Percentiles rank a stretch among this genome's conserved stretches.
Conservation (phyloP, 2,797 vertebrate genomes). For the Lithobates pipiens region DNA sequence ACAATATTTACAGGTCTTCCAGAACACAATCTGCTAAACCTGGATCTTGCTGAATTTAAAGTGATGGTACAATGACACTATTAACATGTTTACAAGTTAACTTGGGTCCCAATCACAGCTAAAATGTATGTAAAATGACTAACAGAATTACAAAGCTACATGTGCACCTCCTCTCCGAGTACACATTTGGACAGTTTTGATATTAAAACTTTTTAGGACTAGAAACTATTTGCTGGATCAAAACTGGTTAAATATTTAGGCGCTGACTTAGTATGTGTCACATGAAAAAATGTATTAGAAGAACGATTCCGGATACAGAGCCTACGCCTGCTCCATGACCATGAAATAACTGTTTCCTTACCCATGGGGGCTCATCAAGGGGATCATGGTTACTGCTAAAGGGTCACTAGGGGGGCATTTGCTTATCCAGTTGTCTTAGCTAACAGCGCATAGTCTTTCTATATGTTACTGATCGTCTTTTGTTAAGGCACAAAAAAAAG, state of each 20-base stretch:
- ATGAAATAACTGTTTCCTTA: conserved; percentile 46
- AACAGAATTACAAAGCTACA: neutral
- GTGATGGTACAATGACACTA: neutral
- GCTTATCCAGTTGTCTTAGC: conserved; percentile 19
- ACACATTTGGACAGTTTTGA: neutral
- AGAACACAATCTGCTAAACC: neutral
- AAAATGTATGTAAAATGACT: no score
- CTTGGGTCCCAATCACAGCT: no score
- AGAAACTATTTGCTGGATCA: neutral
- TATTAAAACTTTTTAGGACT: no score
- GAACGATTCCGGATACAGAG: conserved; percentile 35
- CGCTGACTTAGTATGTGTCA: conserved; percentile 33
- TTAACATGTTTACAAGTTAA: neutral
- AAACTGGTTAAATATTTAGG: conserved; percentile 21
- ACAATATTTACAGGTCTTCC: no score
- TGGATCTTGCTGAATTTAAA: neutral
- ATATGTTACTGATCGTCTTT: conserved; percentile 2
- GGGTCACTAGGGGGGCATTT: conserved; percentile 36
- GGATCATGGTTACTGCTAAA: conserved; percentile 35
- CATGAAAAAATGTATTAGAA: conserved; percentile 19
- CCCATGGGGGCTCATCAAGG: conserved; percentile 42
- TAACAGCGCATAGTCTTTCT: conserved; percentile 18
- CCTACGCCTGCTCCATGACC: conserved; percentile 44
- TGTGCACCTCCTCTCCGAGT: neutral
- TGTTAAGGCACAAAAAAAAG: neutral